Evolutionary conservation across 2,888 invertebrate genomes (phyloP).

Genomic region (Poecilobothrus nobilitatus): DNA sequence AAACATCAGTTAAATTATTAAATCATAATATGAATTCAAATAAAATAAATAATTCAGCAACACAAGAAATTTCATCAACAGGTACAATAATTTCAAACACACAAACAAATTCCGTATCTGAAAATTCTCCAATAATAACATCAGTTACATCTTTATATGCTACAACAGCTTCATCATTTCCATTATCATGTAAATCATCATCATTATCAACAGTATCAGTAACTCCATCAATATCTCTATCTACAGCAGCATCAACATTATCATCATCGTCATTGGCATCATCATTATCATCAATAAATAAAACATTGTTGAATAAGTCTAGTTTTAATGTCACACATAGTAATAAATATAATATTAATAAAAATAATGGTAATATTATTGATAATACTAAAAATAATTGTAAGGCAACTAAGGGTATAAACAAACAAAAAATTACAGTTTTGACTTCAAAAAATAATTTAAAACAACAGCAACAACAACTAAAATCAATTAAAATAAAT

Average conservation of each 20-base stretch:
- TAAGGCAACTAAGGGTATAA: neutral
- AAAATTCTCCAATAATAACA: neutral
- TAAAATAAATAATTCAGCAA: neutral
- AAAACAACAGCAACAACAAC: neutral
- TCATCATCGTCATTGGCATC: neutral
- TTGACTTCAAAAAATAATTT: neutral
- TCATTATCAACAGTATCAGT: neutral
- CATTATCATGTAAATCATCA: neutral
- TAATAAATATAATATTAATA: neutral
- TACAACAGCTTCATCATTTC: neutral
- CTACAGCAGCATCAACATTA: neutral
- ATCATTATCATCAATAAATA: constrained; percentile 5
- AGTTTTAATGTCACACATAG: neutral
- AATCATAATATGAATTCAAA: neutral
- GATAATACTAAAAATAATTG: constrained; percentile 1
- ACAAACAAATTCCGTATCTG: neutral
- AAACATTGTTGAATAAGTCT: constrained; percentile 5
- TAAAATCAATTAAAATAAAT: neutral
- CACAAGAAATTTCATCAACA: neutral
- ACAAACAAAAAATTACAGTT: neutral
- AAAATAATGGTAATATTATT: neutral
- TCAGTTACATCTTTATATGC: neutral
- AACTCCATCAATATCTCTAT: neutral
- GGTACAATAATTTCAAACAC: neutral
- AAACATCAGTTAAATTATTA: neutral